Evolutionary conservation across 30 jellyfish, hydroid and myxozoan species (phyloP).

Genomic region (Aurelia aurita): DNA sequence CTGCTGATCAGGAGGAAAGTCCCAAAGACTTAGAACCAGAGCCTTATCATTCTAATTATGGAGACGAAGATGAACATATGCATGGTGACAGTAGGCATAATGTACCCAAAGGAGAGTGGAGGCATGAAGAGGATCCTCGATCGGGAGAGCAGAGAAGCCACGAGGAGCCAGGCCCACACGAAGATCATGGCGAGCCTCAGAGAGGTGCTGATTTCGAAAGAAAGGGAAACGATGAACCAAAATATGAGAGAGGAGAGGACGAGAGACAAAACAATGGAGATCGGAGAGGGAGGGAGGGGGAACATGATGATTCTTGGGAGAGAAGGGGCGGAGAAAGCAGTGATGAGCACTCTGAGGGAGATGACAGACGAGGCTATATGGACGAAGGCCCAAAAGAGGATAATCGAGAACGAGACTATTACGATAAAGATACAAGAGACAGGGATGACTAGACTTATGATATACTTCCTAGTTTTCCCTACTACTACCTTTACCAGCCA

Average conservation of each 20-base stretch:
- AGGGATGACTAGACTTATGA: neutral
- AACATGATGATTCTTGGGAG: slow-evolving; percentile 26
- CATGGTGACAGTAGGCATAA: slow-evolving; percentile 67
- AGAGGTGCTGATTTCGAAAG: slow-evolving; percentile 30
- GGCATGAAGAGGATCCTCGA: slow-evolving; percentile 16
- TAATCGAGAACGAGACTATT: neutral
- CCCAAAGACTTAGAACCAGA: slow-evolving; percentile 60
- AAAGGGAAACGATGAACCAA: slow-evolving; percentile 19
- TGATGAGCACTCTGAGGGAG: slow-evolving; percentile 17
- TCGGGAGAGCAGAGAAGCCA: slow-evolving; percentile 23
- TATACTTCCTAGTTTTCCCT: too few species aligned
- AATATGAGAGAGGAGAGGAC: slow-evolving; percentile 7
- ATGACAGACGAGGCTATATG: neutral
- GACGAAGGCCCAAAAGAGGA: slow-evolving; percentile 32
- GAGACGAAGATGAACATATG: slow-evolving; percentile 52
- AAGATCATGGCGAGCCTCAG: slow-evolving; percentile 37
- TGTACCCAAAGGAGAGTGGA: slow-evolving; percentile 70
- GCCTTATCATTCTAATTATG: slow-evolving; percentile 8
- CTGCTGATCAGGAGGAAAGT: slow-evolving; percentile 66
- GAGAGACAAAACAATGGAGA: slow-evolving; percentile 25
- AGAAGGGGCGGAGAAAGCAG: slow-evolving; percentile 12
- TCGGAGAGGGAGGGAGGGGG: slow-evolving; percentile 29
- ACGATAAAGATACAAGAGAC: neutral
- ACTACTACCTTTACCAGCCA: too few species aligned
- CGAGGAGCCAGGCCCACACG: slow-evolving; percentile 41